These are phyloP conservation scores for Neopelma chrysocephalum DNA, from an alignment of 2,797 vertebrate species.

Conservation along the genomic window DNA sequence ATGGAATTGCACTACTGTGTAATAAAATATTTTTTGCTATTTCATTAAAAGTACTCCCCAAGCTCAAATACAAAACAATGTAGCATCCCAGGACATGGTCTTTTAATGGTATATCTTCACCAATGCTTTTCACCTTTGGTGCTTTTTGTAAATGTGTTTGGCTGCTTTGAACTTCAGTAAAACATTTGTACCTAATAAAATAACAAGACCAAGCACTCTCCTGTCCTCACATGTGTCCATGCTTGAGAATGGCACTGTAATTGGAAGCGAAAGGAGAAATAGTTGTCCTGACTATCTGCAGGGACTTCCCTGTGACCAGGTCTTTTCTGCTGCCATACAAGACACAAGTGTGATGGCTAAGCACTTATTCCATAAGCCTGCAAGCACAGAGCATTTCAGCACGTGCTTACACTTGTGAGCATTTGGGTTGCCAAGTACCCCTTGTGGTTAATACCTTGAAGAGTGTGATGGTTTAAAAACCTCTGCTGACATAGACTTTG, in stretches of 20 bases:
- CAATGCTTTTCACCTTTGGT: not conserved
- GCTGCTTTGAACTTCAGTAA: not conserved
- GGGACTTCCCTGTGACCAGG: not conserved
- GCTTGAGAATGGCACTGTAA: not conserved
- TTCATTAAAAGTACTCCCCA: not conserved
- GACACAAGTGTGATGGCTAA: not conserved
- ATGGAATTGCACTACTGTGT: not conserved
- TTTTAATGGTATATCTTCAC: not conserved
- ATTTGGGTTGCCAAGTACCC: not conserved
- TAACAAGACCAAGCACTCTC: not conserved
- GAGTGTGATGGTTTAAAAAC: not conserved
- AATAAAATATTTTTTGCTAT: slow-evolving; percentile 16
- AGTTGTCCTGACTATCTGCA: not conserved
- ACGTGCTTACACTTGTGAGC: fast-evolving
- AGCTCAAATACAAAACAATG: not conserved
- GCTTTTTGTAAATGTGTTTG: not conserved
- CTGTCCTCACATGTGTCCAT: not conserved
- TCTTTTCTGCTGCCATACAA: not conserved
- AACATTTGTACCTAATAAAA: not conserved
- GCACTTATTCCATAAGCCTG: not conserved
- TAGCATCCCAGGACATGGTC: not conserved
- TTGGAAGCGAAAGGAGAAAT: not conserved
- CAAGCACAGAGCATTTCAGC: not conserved
- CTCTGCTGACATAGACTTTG: not conserved
- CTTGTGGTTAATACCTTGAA: not conserved